Conservation (phyloP, 2,888 invertebrate species). For the Cremastinae sp. region DNA sequence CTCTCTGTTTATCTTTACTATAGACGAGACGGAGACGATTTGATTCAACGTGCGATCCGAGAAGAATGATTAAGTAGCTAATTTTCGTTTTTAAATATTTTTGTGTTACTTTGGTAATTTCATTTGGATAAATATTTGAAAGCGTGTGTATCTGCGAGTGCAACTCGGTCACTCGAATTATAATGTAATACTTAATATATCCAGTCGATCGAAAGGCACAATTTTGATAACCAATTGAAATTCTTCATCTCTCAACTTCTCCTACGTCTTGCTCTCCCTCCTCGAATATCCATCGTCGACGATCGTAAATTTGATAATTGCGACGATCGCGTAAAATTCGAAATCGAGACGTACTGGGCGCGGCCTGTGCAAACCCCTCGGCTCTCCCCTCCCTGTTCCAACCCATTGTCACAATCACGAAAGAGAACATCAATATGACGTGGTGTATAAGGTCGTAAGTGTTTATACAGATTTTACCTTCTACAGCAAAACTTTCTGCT, state of each 20-base stretch:
- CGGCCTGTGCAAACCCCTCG: constrained; percentile 30
- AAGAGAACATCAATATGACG: constrained; percentile 59
- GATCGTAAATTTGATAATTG: constrained; percentile 23
- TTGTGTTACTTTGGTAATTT: constrained; percentile 9
- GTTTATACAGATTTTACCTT: constrained; percentile 10
- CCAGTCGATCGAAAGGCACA: constrained; percentile 77
- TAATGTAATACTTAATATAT: constrained; percentile 72
- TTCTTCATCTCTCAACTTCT: constrained; percentile 23
- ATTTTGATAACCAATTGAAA: constrained; percentile 76
- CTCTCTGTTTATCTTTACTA: neutral
- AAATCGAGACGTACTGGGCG: constrained; percentile 39
- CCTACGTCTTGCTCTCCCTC: constrained; percentile 13
- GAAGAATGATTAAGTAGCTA: constrained; percentile 46
- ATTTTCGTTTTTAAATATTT: neutral
- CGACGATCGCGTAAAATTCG: constrained; percentile 21
- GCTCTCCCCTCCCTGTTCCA: neutral
- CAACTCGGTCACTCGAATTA: constrained; percentile 66
- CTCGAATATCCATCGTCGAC: constrained; percentile 19
- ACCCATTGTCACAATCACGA: constrained; percentile 36
- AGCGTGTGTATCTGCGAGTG: constrained; percentile 31
- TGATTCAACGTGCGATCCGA: constrained; percentile 23
- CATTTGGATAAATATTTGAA: constrained; percentile 1
- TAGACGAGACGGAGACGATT: constrained; percentile 38
- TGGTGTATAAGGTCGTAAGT: constrained; percentile 20
- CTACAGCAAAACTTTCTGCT: constrained; percentile 26